Base-by-base conservation (phyloP, 1,140 invertebrate species). In the Uloborus diversus region DNA sequence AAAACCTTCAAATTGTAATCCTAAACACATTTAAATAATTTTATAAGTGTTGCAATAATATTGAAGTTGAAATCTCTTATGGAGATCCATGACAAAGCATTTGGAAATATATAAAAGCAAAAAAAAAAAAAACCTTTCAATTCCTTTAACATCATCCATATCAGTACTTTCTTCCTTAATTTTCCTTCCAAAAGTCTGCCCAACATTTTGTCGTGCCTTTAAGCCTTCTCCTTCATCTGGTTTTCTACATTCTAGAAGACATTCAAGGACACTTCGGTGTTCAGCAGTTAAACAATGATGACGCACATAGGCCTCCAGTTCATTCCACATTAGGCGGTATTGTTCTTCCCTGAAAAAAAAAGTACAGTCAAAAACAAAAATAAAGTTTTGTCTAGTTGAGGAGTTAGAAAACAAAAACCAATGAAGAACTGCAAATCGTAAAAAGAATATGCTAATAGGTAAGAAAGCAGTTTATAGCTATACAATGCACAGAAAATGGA, bases 261-360 rank as follows among this genome's bases (percentile, higher is more conserved):
- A 96, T 65, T 93, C 92, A 14, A 98, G 88, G 14, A 98, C 90
- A 83, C 91, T 91, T 61, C 90, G 90, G 85, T 98, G 96, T 76
- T 89, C 87, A 23, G 89, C 90, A 83, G 89, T 89, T 51, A 90
- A 89, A 86, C 92, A 89, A 84, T 96, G 93, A 7, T 91, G 90
- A 71, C 92, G 91, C 0, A 98, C 86, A 70, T 96, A 90, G 13
- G 90, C 91, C 86, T 98, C 96, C 32, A 98, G 85, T 85, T 98
- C 97, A 49, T 90, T 90, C 92, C 96, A 99, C 84, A 98, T 90
- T 56, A 94, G 89, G 69, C 93, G 90, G 87, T 97, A 98, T 83
- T 97, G 94, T 83, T 98, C 96, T 82, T 97, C 94, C 82, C 90
- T 89, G 83, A 61, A 82, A 73, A 68, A 42, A 80, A 75, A 82